Percentiles rank a stretch among this genome's conserved stretches.
These are phyloP conservation scores for Epicauta chinensis DNA, from an alignment of 1,140 invertebrate species.

Conservation along the genomic window DNA sequence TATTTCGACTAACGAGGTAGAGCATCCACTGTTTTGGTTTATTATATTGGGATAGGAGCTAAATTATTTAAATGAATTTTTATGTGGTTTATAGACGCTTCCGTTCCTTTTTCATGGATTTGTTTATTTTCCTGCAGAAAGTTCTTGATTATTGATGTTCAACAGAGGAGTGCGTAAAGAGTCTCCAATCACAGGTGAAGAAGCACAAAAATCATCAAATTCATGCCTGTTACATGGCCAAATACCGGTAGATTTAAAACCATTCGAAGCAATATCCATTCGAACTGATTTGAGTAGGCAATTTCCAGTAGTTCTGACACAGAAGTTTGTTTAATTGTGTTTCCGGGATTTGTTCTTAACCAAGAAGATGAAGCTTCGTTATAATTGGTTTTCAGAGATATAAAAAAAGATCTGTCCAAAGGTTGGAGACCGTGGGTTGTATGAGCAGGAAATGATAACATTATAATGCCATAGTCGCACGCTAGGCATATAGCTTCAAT, in stretches of 20 bases:
- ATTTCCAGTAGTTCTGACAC: conserved; percentile 30
- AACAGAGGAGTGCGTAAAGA: not conserved
- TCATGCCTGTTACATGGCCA: conserved; percentile 29
- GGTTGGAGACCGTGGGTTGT: conserved; percentile 38
- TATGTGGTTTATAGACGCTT: not conserved
- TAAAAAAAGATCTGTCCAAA: conserved; percentile 38
- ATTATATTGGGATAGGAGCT: conserved; percentile 9
- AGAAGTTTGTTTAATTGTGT: conserved; percentile 26
- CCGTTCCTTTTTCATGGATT: not conserved
- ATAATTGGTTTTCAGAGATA: conserved; percentile 36
- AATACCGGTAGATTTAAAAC: conserved; percentile 34
- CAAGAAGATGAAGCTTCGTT: conserved; percentile 28
- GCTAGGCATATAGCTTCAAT: conserved; percentile 27
- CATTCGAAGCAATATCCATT: conserved; percentile 34
- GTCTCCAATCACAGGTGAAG: conserved; percentile 1
- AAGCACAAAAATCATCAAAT: conserved; percentile 15
- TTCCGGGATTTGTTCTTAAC: conserved; percentile 24
- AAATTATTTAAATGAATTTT: conserved; percentile 9
- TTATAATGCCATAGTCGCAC: conserved; percentile 32
- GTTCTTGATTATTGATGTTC: conserved; percentile 2
- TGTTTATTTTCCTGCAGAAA: conserved; percentile 5
- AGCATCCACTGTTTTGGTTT: conserved; percentile 4
- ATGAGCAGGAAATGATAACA: conserved; percentile 33
- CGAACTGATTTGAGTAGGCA: conserved; percentile 31
- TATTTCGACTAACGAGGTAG: conserved; percentile 5